phyloP scores from a whole-genome alignment of 2,888 invertebrate species.

The Pachycephus smyrnensis region DNA sequence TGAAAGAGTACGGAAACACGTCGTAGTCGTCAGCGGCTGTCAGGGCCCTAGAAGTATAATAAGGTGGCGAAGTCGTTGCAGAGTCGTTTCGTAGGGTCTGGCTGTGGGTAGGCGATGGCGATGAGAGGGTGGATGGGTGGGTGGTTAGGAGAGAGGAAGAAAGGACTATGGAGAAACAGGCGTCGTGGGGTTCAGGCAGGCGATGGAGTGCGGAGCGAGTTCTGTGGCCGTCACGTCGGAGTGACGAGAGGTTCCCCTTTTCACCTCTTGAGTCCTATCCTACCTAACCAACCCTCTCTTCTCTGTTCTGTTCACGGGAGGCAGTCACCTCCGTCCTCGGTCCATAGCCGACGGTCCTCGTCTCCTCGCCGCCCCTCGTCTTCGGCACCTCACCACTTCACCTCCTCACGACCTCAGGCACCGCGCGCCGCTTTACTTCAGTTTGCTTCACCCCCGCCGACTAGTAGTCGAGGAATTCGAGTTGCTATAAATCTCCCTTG shows the following conservation, averaged over 20 bases:
- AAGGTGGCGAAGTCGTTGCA: constrained; percentile 25
- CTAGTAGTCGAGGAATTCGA: constrained; percentile 67
- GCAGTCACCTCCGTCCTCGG: constrained; percentile 36
- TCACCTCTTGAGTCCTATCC: constrained; percentile 20
- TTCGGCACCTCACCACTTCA: not conserved
- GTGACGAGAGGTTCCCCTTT: constrained; percentile 53
- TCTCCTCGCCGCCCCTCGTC: constrained; percentile 35
- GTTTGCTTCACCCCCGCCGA: constrained; percentile 47
- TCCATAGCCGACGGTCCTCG: constrained; percentile 35
- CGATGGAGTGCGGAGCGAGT: constrained; percentile 49
- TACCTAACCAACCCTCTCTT: constrained; percentile 26
- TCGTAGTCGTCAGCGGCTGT: constrained; percentile 18
- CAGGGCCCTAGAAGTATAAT: constrained; percentile 22
- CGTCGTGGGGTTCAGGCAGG: constrained; percentile 17
- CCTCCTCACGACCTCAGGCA: constrained; percentile 8
- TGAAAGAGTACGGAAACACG: constrained; percentile 3
- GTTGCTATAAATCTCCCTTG: constrained; percentile 67
- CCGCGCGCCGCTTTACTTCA: constrained; percentile 29
- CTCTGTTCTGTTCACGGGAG: constrained; percentile 10
- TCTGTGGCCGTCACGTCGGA: constrained; percentile 55
- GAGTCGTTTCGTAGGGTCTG: constrained; percentile 10
- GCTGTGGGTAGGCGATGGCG: constrained; percentile 10
- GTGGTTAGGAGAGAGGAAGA: not conserved
- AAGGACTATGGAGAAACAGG: constrained; percentile 1
- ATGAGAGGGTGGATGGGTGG: constrained; percentile 10